Conservation (phyloP, 2,113 vertebrate species). For the Rallus limicola region DNA sequence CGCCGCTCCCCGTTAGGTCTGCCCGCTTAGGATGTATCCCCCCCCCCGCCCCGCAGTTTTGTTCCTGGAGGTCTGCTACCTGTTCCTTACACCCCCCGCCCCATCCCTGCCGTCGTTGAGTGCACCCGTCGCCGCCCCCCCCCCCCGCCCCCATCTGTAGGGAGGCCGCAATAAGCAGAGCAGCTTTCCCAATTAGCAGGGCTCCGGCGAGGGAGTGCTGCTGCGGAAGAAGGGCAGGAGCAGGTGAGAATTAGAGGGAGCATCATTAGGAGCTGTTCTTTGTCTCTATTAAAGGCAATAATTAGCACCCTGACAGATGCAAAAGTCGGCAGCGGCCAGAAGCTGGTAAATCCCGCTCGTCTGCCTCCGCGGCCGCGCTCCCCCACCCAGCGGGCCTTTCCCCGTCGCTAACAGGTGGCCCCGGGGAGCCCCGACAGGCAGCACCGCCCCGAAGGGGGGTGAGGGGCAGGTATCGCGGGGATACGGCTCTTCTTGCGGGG, state of each 20-base stretch:
- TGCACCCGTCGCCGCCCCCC: too few relatives aligned
- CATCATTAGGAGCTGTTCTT: slow-evolving; percentile 70
- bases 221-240: slow-evolving; percentile 48
- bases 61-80: background rate
- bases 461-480: background rate
- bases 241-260: slow-evolving; percentile 69
- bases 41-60: too few relatives aligned
- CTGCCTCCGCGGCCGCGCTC: background rate
- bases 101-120: background rate
- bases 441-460: background rate
- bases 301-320: slow-evolving; percentile 73
- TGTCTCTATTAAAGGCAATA: slow-evolving; percentile 69
- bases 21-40: too few relatives aligned
- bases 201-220: slow-evolving; percentile 14
- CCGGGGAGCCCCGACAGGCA: background rate
- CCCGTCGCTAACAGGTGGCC: slow-evolving; percentile 44
- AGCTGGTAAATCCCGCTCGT: slow-evolving; percentile 7
- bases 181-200: slow-evolving; percentile 63
- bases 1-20: background rate
- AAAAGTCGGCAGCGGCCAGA: slow-evolving; percentile 39
- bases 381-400: background rate
- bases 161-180: slow-evolving; percentile 9
- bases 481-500: background rate
- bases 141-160: background rate
- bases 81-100: background rate